Conservation (phyloP, 1,140 invertebrate genomes). For the Drosophila parvula region DNA sequence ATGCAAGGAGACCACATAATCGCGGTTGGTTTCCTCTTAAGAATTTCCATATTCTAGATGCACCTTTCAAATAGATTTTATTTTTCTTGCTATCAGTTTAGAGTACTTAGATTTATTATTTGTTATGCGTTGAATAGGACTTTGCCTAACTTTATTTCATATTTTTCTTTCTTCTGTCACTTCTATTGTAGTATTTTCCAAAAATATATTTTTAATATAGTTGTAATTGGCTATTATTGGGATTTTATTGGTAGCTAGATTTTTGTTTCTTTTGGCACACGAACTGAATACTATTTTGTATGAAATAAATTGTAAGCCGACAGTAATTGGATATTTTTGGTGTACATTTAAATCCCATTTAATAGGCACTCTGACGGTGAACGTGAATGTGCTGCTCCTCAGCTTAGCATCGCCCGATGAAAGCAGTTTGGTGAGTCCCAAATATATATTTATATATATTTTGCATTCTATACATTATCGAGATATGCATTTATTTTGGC, state of each 20-base stretch:
- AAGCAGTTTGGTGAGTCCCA: slow-evolving; percentile 94
- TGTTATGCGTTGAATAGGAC: not conserved
- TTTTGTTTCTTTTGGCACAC: slow-evolving; percentile 21
- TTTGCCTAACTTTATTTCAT: not conserved
- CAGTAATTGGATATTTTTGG: not conserved
- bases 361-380: slow-evolving; percentile 94
- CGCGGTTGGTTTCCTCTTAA: slow-evolving; percentile 75
- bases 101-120: not conserved
- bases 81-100: not conserved
- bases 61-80: not conserved
- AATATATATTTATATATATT: slow-evolving; percentile 1
- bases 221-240: slow-evolving; percentile 6
- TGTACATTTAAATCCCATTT: slow-evolving; percentile 6
- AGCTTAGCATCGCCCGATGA: slow-evolving; percentile 97
- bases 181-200: not conserved
- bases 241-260: slow-evolving; percentile 2
- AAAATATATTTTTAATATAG: not conserved
- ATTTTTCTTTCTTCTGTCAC: not conserved
- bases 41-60: slow-evolving; percentile 6
- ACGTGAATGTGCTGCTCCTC: slow-evolving; percentile 95
- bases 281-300: not conserved
- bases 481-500: slow-evolving; percentile 34
- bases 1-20: slow-evolving; percentile 81
- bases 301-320: not conserved
- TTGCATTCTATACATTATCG: slow-evolving; percentile 2